These are phyloP conservation scores for Fregata magnificens DNA, from an alignment of 2,113 vertebrate genomes.

Conservation along the genomic window DNA sequence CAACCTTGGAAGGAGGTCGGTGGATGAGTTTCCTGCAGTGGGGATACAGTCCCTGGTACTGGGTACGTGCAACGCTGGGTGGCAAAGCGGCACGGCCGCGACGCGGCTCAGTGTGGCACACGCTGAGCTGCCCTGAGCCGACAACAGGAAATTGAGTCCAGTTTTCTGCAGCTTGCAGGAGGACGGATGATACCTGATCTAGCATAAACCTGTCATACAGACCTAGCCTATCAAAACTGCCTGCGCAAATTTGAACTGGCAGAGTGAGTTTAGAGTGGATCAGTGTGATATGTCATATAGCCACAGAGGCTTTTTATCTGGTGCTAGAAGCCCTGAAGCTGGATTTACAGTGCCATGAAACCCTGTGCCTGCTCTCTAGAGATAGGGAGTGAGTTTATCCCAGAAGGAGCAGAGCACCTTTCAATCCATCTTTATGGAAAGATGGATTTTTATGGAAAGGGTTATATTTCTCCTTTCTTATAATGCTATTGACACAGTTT, in stretches of 20 bases:
- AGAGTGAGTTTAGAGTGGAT: neutral
- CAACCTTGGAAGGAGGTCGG: neutral
- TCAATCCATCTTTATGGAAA: neutral
- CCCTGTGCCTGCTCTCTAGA: neutral
- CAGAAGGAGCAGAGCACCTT: neutral
- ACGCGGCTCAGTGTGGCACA: rapidly evolving
- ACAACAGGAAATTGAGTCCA: rapidly evolving
- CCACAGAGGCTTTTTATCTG: neutral
- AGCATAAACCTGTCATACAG: neutral
- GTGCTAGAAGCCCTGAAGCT: neutral
- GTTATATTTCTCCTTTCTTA: neutral
- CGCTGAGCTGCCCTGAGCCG: neutral
- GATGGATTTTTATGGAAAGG: neutral
- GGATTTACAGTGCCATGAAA: neutral
- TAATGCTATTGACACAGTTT: neutral
- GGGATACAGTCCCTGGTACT: rapidly evolving
- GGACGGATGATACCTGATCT: neutral
- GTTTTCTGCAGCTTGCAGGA: neutral
- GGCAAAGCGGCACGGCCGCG: neutral
- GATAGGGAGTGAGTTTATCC: neutral
- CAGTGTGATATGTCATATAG: neutral
- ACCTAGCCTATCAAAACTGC: neutral
- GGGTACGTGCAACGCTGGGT: rapidly evolving
- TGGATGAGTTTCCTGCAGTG: rapidly evolving
- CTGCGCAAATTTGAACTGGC: neutral